Conservation (phyloP, 2,113 vertebrate species). For the Xiphophorus couchianus region DNA sequence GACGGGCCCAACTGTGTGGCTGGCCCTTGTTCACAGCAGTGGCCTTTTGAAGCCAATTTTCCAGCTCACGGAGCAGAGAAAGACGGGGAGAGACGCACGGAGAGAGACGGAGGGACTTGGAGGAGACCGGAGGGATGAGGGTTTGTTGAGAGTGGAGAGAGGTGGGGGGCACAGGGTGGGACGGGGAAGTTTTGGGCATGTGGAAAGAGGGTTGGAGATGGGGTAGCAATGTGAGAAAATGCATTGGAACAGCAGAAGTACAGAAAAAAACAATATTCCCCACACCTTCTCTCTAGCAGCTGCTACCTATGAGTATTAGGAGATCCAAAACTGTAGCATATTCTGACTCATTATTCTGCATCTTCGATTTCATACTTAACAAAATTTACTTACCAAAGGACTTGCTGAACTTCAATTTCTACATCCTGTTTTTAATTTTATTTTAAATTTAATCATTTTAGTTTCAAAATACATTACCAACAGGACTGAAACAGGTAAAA, state of each 20-base stretch:
- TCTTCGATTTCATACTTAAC: constrained; percentile 30
- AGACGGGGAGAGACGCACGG: constrained; percentile 71
- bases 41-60: constrained; percentile 86
- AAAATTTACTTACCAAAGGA: constrained; percentile 16
- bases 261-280: constrained; percentile 45
- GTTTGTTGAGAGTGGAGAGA: constrained; percentile 4
- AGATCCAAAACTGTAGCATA: constrained; percentile 13
- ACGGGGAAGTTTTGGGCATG: constrained; percentile 65
- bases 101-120: constrained; percentile 65
- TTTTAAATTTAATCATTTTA: neutral
- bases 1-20: constrained; percentile 81
- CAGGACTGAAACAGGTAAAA: too few species aligned
- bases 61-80: constrained; percentile 84
- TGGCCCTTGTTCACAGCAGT: constrained; percentile 85
- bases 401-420: constrained; percentile 3
- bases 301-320: constrained; percentile 22
- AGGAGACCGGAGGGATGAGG: constrained; percentile 61
- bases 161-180: constrained; percentile 17
- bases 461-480: neutral
- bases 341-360: constrained; percentile 34
- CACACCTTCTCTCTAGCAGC: constrained; percentile 34
- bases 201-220: constrained; percentile 65
- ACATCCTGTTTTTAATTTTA: neutral
- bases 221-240: constrained; percentile 64
- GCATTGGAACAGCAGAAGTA: constrained; percentile 42